phyloP scores from a whole-genome alignment of 2,888 invertebrate genomes.

The Mythimna albipuncta region DNA sequence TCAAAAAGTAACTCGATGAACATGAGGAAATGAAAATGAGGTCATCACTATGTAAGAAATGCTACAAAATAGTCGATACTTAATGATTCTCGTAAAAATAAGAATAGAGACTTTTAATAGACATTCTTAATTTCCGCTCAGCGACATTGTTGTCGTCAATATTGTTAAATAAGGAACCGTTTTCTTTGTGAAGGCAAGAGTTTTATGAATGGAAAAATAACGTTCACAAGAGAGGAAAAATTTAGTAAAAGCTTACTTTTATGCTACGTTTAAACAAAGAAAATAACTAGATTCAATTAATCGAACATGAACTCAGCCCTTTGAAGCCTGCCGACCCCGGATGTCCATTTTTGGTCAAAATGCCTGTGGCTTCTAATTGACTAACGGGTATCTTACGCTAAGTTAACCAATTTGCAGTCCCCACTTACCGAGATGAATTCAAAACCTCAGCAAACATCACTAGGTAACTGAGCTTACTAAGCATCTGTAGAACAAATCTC shows the following conservation, averaged over 20 bases:
- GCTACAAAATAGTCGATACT: not conserved
- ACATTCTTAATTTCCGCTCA: constrained; percentile 37
- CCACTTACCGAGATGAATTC: constrained; percentile 11
- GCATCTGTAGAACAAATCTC: not conserved
- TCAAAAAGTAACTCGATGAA: not conserved
- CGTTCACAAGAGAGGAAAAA: not conserved
- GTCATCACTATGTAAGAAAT: not conserved
- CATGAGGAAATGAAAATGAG: not conserved
- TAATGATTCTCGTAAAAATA: constrained; percentile 24
- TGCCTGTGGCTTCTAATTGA: constrained; percentile 1
- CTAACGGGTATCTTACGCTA: not conserved
- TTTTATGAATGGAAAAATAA: not conserved
- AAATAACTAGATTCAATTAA: not conserved
- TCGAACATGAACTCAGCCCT: not conserved
- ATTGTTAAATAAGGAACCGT: constrained; percentile 1
- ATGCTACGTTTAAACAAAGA: not conserved
- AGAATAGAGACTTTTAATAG: constrained; percentile 4
- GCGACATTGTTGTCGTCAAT: constrained; percentile 14
- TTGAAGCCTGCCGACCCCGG: not conserved
- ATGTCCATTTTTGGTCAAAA: not conserved
- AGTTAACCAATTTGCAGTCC: constrained; percentile 11
- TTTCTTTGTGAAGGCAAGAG: constrained; percentile 3
- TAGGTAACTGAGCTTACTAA: not conserved
- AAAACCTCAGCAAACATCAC: constrained; percentile 1
- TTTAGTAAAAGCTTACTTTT: not conserved